phyloP scores from a whole-genome alignment of 2,888 invertebrate species.

The Drosophila setosimentum region DNA sequence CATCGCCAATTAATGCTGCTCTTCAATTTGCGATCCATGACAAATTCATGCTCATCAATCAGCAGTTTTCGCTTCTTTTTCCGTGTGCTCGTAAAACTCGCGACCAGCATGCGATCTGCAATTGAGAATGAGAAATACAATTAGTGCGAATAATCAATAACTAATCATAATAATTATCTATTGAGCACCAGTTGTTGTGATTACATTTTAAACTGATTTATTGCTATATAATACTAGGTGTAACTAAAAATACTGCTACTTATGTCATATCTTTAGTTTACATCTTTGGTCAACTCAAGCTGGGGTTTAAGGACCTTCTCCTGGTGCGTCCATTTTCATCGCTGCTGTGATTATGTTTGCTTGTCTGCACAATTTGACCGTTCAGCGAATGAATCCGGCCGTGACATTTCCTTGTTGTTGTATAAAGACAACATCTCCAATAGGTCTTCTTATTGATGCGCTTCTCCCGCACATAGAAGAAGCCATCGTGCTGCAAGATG shows the following conservation, averaged over 20 bases:
- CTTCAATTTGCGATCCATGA: constrained; percentile 83
- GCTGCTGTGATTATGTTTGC: constrained; percentile 80
- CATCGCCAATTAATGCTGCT: constrained; percentile 84
- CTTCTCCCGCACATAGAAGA: constrained; percentile 84
- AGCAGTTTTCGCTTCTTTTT: constrained; percentile 82
- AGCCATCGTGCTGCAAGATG: constrained; percentile 78
- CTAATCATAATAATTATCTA: not conserved
- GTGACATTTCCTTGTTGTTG: constrained; percentile 82
- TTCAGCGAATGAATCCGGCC: constrained; percentile 82
- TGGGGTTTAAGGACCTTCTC: not conserved
- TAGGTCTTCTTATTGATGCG: constrained; percentile 82
- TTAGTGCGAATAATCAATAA: constrained; percentile 24
- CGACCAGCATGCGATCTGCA: constrained; percentile 48
- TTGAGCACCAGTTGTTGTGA: not conserved
- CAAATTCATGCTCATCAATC: constrained; percentile 81
- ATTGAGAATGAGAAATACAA: constrained; percentile 4
- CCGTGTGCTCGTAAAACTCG: constrained; percentile 80
- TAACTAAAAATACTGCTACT: not conserved
- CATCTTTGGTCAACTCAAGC: not conserved
- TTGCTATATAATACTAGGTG: not conserved
- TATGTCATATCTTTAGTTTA: not conserved
- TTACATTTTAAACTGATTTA: constrained; percentile 1
- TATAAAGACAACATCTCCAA: constrained; percentile 85
- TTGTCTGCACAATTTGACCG: constrained; percentile 76
- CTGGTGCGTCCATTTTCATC: constrained; percentile 37